Conservation (phyloP, 2,113 vertebrate species). For the Coracopsis vasa region DNA sequence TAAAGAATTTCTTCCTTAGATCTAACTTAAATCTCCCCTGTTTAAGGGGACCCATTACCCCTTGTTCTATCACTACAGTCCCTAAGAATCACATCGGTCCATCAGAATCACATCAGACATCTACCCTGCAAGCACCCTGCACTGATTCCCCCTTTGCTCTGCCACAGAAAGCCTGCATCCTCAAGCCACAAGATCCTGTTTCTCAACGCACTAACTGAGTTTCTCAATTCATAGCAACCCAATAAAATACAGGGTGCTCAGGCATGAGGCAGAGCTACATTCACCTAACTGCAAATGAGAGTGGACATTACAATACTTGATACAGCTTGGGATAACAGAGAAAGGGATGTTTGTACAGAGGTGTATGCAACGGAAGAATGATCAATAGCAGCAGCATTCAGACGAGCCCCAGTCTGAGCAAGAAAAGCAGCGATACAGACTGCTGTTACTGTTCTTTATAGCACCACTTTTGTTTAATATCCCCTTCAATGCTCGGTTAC, state of each 20-base stretch:
- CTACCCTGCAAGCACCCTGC: not conserved
- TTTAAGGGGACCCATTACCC: not conserved
- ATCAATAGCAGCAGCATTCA: not conserved
- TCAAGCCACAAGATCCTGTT: not conserved
- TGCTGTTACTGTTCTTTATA: not conserved
- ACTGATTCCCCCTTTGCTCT: not conserved
- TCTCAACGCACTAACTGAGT: no score
- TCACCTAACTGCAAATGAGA: not conserved
- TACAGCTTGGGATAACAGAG: not conserved
- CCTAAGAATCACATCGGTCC: not conserved
- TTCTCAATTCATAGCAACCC: not conserved
- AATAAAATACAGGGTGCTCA: not conserved
- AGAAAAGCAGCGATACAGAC: not conserved
- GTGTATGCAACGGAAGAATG: rapidly evolving
- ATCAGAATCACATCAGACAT: not conserved
- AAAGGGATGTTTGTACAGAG: not conserved
- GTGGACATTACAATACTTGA: not conserved
- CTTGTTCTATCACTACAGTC: not conserved
- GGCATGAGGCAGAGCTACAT: not conserved
- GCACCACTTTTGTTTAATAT: not conserved
- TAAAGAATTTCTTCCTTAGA: not conserved
- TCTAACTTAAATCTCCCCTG: not conserved
- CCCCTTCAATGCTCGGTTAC: slow-evolving; percentile 21
- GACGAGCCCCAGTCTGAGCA: not conserved
- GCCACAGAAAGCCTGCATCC: not conserved